Base-by-base conservation (phyloP, 2,888 invertebrate genomes). In the Rhagium mordax region DNA sequence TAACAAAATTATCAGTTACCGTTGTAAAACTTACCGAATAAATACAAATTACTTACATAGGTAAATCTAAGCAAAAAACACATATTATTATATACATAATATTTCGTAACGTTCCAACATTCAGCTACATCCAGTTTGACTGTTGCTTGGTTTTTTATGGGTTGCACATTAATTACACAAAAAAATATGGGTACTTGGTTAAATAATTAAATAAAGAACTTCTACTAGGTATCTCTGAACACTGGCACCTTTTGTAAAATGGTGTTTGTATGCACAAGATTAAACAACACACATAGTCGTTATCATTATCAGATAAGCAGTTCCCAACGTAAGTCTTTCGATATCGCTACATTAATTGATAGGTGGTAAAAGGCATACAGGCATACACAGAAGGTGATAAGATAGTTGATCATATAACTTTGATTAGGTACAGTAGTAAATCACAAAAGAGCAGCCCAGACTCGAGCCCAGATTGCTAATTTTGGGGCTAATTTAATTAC, bases 221-320 rank as follows among this genome's bases (percentile, higher is more conserved):
- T 59, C 18, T 41, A 59, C 10, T 59, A n/a, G n/a, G n/a, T n/a
- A 33, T 59, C 59, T 41, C 10, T 18, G 33, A 53, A 29, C 27
- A 59, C 16, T 59, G 18, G 33, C 59, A 59, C 33, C 15, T 59
- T 20, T 24, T 33, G 33, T 24, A 57, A n/a, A 8, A 29, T 16
- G 29, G 15, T 18, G 15, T 4, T 5, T 59, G n/a, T n/a, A n/a
- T 18, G 18, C 20, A 33, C 33, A 20, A 13, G 20, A 29, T 24
- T 24, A 24, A 24, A 33, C 16, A 33, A n/a, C 5, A 15, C 24
- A 10, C 13, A 20, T 15, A 33, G 7, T 15, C 33, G 15, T 59
- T 59, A 59, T 59, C 59, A 33, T 13, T 18, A n/a, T 59, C 33
- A 33, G 59, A 59, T 59, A 59, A 59, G 59, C 24, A 24, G 24